These are phyloP conservation scores for Periphyllus acericola DNA, from an alignment of 2,888 invertebrate genomes.

Conservation along the genomic window DNA sequence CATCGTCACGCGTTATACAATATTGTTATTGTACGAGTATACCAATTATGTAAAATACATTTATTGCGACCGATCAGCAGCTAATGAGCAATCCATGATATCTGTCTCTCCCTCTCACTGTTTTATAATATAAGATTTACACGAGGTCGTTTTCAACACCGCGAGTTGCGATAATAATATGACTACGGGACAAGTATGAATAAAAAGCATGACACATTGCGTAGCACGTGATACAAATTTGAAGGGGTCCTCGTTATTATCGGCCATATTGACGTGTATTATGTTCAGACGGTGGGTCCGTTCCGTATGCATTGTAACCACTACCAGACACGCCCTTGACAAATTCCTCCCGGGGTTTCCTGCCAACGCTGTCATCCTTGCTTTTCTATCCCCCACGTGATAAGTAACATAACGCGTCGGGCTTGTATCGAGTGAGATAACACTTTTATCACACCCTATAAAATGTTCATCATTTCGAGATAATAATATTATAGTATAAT, in stretches of 20 bases:
- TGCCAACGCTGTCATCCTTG: neutral
- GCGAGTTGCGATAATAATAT: neutral
- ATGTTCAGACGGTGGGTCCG: neutral
- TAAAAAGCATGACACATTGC: neutral
- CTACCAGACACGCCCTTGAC: neutral
- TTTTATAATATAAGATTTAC: too few species aligned
- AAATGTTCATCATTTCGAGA: neutral
- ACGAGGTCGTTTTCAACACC: neutral
- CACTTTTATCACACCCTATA: neutral
- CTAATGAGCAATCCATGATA: neutral
- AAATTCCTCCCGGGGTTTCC: neutral
- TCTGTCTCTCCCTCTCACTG: neutral
- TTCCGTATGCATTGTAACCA: neutral
- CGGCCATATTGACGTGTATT: neutral
- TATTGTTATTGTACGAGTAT: too few species aligned
- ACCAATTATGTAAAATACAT: too few species aligned
- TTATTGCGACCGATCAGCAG: too few species aligned
- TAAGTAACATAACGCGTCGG: neutral
- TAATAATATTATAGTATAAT: too few species aligned
- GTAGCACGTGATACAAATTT: neutral
- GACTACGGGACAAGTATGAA: neutral
- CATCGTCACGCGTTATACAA: too few species aligned
- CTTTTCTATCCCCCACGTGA: neutral
- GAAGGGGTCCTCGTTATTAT: neutral
- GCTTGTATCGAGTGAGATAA: neutral